Evolutionary conservation across 2,113 vertebrate species (phyloP).

Genomic region (Gallinago jamesoni): DNA sequence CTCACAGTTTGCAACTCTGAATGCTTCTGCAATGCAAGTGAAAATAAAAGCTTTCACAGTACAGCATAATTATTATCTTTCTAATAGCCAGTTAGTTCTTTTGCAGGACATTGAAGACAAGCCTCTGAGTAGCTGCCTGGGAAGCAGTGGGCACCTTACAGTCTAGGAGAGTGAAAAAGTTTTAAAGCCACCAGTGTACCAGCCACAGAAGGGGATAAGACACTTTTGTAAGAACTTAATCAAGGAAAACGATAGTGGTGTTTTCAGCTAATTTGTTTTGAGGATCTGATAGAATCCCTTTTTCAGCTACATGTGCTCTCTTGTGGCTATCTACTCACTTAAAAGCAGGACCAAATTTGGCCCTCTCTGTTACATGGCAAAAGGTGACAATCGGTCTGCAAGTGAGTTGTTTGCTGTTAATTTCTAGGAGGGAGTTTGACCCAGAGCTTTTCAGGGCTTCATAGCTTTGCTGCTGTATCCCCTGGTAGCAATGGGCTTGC

Average conservation of each 20-base stretch:
- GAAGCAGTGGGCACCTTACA: neutral
- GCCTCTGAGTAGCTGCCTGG: neutral
- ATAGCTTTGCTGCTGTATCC: neutral
- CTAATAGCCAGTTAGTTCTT: neutral
- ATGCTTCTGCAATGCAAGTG: neutral
- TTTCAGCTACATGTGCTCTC: neutral
- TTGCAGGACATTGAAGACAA: neutral
- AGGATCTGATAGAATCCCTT: neutral
- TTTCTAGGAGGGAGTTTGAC: neutral
- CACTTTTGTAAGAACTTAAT: neutral
- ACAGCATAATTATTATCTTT: neutral
- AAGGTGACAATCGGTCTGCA: fast-evolving
- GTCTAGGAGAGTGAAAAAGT: neutral
- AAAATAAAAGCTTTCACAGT: neutral
- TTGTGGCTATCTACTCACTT: neutral
- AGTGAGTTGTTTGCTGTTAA: neutral
- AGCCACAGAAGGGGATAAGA: neutral
- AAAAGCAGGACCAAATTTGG: neutral
- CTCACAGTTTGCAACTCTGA: neutral
- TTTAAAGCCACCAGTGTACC: neutral
- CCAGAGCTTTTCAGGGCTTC: neutral
- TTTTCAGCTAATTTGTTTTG: neutral
- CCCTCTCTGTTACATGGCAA: neutral
- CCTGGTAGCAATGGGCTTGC: neutral
- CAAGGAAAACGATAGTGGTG: neutral